Evolutionary conservation across 1,140 invertebrate genomes (phyloP).

Genomic region (Adelges cooleyi): DNA sequence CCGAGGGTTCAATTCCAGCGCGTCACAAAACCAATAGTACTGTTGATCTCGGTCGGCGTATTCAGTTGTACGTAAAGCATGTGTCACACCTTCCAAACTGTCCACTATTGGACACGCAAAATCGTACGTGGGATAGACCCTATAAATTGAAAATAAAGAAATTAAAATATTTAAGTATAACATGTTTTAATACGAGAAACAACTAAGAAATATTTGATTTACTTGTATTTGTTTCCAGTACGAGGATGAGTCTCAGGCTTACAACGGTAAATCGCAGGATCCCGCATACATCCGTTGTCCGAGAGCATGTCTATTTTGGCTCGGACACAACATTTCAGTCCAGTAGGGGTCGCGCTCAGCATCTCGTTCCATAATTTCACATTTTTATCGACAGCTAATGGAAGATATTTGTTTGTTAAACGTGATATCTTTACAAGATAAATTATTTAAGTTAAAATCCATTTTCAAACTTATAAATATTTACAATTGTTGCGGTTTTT

Average conservation of each 20-base stretch:
- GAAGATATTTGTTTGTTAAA: no score
- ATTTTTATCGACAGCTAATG: conserved; percentile 71
- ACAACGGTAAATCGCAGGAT: conserved; percentile 99
- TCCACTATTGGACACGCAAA: conserved; percentile 99
- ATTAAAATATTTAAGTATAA: no score
- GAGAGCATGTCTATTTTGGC: conserved; percentile 98
- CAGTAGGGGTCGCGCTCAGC: conserved; percentile 67
- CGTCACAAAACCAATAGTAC: conserved; percentile 93
- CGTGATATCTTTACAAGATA: no score
- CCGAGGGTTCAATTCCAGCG: conserved; percentile 63
- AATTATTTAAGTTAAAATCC: no score
- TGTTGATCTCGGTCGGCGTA: conserved; percentile 97
- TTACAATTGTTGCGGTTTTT: conserved; percentile 76
- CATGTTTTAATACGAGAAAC: no score
- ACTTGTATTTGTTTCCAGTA: conserved; percentile 94
- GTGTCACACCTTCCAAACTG: conserved; percentile 91
- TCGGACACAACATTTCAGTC: conserved; percentile 81
- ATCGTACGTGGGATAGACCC: conserved; percentile 98
- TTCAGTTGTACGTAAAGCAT: conserved; percentile 93
- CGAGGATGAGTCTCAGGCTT: conserved; percentile 87
- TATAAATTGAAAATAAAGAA: conserved; percentile 41
- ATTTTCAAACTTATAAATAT: conserved; percentile 39
- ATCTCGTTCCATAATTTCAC: conserved; percentile 89
- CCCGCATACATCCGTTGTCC: conserved; percentile 89
- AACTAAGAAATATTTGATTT: conserved; percentile 33